phyloP scores from a whole-genome alignment of 2,888 invertebrate species.

The Hydroisotoma schaefferi region DNA sequence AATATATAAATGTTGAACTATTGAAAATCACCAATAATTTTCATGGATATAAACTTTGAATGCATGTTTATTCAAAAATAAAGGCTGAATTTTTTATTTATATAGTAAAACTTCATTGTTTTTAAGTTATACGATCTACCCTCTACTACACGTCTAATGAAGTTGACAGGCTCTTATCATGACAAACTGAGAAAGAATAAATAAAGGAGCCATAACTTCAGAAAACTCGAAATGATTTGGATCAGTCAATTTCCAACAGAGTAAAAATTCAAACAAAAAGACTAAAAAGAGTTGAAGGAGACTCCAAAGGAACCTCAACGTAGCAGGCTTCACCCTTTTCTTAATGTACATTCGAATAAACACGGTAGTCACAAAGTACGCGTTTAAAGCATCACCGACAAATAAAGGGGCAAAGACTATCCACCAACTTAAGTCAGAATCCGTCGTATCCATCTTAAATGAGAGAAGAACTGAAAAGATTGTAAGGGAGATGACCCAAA shows the following conservation, averaged over 20 bases:
- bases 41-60: background rate
- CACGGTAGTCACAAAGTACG: conserved; percentile 92
- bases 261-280: conserved; percentile 84
- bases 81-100: background rate
- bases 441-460: conserved; percentile 66
- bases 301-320: conserved; percentile 76
- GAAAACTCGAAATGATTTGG: conserved; percentile 79
- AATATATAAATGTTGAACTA: too few species aligned
- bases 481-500: conserved; percentile 75
- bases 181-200: conserved; percentile 81
- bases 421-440: conserved; percentile 69
- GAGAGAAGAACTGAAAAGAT: conserved; percentile 80
- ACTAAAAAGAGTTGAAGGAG: conserved; percentile 75
- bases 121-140: background rate
- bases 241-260: conserved; percentile 81
- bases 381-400: conserved; percentile 84
- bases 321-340: conserved; percentile 51
- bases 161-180: conserved; percentile 90
- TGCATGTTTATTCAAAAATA: background rate
- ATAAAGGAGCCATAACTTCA: conserved; percentile 87
- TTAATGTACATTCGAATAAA: conserved; percentile 87
- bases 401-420: conserved; percentile 86
- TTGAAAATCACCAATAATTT: too few species aligned
- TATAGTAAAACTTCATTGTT: background rate
- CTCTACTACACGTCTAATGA: conserved; percentile 55